Conservation (phyloP, 2,888 invertebrate genomes). For the Rambutsinella grinnellia region DNA sequence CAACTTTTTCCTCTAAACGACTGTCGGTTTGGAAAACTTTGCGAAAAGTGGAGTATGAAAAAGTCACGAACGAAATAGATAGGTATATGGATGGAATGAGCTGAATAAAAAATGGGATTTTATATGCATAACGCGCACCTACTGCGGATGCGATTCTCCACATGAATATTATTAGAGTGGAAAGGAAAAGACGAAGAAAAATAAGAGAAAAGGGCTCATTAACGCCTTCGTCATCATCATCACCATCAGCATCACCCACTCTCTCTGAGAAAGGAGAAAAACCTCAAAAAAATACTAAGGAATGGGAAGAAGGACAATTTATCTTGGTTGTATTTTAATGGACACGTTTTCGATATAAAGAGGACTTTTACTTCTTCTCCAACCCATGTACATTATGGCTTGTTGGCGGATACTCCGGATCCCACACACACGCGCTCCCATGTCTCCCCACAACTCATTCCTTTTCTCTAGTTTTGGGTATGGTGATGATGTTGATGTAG, state of each 20-base stretch:
- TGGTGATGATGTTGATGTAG: neutral
- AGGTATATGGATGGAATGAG: slow-evolving; percentile 1
- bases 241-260: neutral
- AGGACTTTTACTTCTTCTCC: neutral
- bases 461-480: neutral
- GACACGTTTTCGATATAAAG: slow-evolving; percentile 18
- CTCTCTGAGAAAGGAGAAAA: neutral
- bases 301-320: slow-evolving; percentile 13
- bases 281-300: neutral
- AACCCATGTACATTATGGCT: neutral
- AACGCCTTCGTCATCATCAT: slow-evolving; percentile 34
- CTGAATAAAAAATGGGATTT: too few relatives aligned
- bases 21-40: neutral
- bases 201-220: slow-evolving; percentile 40
- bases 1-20: neutral
- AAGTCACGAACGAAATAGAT: slow-evolving; percentile 31
- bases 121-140: neutral
- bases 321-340: slow-evolving; percentile 17
- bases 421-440: neutral
- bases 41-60: neutral
- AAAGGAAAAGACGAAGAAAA: neutral
- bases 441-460: slow-evolving; percentile 1
- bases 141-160: neutral
- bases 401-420: neutral
- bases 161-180: neutral